A percentile compares a stretch with the other conserved stretches of the same genome.
Conservation (phyloP, 2,797 vertebrate species). For the Menidia menidia region DNA sequence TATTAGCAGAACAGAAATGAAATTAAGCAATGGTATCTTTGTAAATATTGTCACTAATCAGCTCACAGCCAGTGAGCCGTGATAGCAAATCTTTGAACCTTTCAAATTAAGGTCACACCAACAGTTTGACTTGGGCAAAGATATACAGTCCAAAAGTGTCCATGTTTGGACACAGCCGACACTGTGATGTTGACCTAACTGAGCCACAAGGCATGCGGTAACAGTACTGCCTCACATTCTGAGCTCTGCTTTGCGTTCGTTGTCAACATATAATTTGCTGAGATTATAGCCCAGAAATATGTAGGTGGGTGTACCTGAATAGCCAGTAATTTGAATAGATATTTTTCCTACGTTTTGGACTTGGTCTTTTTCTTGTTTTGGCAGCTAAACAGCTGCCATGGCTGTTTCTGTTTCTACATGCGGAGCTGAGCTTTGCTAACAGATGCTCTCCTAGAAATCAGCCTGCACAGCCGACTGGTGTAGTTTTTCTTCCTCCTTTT, state of each 20-base stretch:
- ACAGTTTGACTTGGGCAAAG: slow-evolving; percentile 30
- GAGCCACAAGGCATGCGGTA: slow-evolving; percentile 15
- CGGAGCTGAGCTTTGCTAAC: slow-evolving; percentile 31
- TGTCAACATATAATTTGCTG: slow-evolving; percentile 49
- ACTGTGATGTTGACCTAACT: slow-evolving; percentile 33
- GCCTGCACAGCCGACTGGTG: slow-evolving; percentile 50
- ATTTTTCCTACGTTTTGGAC: slow-evolving; percentile 26
- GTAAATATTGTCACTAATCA: slow-evolving; percentile 65
- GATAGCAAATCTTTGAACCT: slow-evolving; percentile 47
- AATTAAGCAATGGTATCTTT: slow-evolving; percentile 49
- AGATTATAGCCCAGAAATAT: slow-evolving; percentile 38
- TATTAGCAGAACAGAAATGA: slow-evolving; percentile 57
- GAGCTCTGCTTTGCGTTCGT: slow-evolving; percentile 20
- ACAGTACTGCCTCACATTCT: slow-evolving; percentile 14
- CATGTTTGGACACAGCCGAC: slow-evolving; percentile 50
- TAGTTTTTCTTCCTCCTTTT: slow-evolving; percentile 21
- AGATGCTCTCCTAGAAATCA: slow-evolving; percentile 37
- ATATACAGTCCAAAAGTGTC: slow-evolving; percentile 24
- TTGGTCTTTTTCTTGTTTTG: slow-evolving; percentile 32
- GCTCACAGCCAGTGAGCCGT: slow-evolving; percentile 48
- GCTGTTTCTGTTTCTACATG: slow-evolving; percentile 34
- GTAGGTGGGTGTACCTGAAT: neutral
- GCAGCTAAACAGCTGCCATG: slow-evolving; percentile 12
- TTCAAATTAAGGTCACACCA: slow-evolving; percentile 33
- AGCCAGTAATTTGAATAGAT: slow-evolving; percentile 36